Evolutionary conservation across 2,888 invertebrate species (phyloP).

Genomic region (Liodrosophila aerea): DNA sequence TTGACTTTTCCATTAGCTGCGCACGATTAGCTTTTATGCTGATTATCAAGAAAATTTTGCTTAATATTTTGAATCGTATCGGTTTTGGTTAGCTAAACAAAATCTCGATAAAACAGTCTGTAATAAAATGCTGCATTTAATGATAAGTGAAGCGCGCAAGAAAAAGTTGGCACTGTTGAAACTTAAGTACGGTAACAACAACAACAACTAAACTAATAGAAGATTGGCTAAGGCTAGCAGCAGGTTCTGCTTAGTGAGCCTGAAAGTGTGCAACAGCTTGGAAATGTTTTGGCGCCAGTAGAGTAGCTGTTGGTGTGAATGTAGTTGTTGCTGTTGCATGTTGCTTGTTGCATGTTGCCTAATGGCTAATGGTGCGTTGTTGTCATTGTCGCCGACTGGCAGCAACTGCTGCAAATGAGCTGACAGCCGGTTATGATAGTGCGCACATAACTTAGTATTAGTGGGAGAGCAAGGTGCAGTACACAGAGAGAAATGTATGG

Average conservation of each 20-base stretch:
- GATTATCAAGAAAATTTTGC: no score
- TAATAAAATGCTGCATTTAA: no score
- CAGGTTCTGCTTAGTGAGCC: slow-evolving; percentile 58
- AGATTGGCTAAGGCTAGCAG: slow-evolving; percentile 40
- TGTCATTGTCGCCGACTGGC: slow-evolving; percentile 36
- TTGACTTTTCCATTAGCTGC: no score
- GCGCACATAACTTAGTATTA: slow-evolving; percentile 40
- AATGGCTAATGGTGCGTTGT: slow-evolving; percentile 57
- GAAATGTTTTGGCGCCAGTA: slow-evolving; percentile 60
- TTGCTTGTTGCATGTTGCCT: slow-evolving; percentile 29
- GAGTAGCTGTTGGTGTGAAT: slow-evolving; percentile 25
- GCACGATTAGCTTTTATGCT: no score
- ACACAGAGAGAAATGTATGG: no score
- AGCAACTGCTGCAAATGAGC: slow-evolving; percentile 73
- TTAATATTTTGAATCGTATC: no score
- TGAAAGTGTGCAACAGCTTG: slow-evolving; percentile 74
- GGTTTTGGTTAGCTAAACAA: no score
- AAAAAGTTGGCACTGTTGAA: not conserved
- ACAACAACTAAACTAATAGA: slow-evolving; percentile 8
- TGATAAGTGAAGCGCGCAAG: no score
- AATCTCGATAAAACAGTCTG: no score
- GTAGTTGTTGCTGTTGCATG: slow-evolving; percentile 17
- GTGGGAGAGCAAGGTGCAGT: slow-evolving; percentile 43
- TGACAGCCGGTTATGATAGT: slow-evolving; percentile 66
- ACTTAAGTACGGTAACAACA: slow-evolving; percentile 9